Base-by-base conservation (phyloP, 1,140 invertebrate species). In the Eufriesea mexicana region DNA sequence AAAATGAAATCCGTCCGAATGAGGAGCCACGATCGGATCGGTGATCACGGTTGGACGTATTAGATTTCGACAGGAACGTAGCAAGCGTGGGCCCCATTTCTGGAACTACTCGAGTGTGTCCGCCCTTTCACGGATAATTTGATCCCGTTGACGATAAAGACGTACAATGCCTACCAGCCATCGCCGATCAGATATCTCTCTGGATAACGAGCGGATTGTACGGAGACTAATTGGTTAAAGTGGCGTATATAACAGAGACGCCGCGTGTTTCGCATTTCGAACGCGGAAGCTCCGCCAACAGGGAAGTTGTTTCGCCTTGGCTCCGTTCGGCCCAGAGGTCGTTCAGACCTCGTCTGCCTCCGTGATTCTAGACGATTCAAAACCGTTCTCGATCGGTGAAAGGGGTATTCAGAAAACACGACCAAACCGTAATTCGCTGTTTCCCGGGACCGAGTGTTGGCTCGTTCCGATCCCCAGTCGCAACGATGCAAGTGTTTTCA, bases 141-240 rank as follows among this genome's bases (percentile, higher is more conserved):
- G 91, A 93, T 92, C 89, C 83, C 76, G 90, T 91, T 90, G 89
- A 89, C 89, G 91, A 93, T 93, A 92, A 92, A 92, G 88, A 89
- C 82, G 89, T 89, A 90, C 88, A 91, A 89, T 90, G 89, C 83
- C 83, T 73, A 74, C 66, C 70, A 35, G 45, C 61, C 54, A 72
- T 81, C 70, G 59, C 49, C 45, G 85, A 92, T 92, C 91, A 90
- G 91, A 90, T 92, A 92, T 89, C 84, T 83, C 67, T 71, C 14
- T 49, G 85, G 86, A 90, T 92, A 91, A 91, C 89, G 84, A 91
- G 85, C 70, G 66, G 87, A 92, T 91, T 88, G 85, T 88, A 90
- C 85, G 83, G 80, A 89, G 87, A 91, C 89, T 92, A 92, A 92
- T 92, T 92, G 90, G 87, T 81, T 74, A 87, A 90, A 88, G 89